These are phyloP conservation scores for Lycia hirtaria DNA, from an alignment of 2,888 invertebrate genomes.

Conservation along the genomic window DNA sequence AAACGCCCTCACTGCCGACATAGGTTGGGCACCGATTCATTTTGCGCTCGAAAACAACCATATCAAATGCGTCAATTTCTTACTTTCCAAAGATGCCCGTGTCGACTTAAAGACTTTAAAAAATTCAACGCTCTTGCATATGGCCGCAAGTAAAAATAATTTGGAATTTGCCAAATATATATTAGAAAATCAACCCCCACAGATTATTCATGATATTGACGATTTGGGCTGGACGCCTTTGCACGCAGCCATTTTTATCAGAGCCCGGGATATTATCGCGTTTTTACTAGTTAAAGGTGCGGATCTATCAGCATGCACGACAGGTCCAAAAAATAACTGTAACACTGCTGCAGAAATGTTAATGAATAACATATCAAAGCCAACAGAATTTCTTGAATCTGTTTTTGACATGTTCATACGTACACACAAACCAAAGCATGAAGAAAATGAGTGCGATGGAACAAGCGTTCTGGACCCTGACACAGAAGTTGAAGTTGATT, in stretches of 20 bases:
- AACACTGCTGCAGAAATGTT: constrained; percentile 61
- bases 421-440: constrained; percentile 31
- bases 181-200: constrained; percentile 18
- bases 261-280: constrained; percentile 47
- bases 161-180: constrained; percentile 26
- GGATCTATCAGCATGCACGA: constrained; percentile 39
- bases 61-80: constrained; percentile 37
- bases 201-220: constrained; percentile 50
- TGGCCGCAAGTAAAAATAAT: constrained; percentile 28
- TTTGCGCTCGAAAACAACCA: constrained; percentile 71
- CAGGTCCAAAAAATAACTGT: constrained; percentile 40
- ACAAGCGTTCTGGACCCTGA: constrained; percentile 59
- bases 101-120: constrained; percentile 21
- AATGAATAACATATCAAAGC: constrained; percentile 69
- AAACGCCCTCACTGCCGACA: constrained; percentile 39
- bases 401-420: constrained; percentile 74
- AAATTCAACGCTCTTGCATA: constrained; percentile 26
- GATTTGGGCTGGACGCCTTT: constrained; percentile 48
- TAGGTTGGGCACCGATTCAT: constrained; percentile 59
- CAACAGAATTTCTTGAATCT: constrained; percentile 73
- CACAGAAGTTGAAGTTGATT: constrained; percentile 63
- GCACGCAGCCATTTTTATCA: constrained; percentile 62
- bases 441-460: constrained; percentile 50
- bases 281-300: constrained; percentile 31
- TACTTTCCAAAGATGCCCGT: constrained; percentile 28